Evolutionary conservation across 2,888 invertebrate species (phyloP), one percentile per base, ranked within the genome.

Genomic region (Pocota personata): DNA sequence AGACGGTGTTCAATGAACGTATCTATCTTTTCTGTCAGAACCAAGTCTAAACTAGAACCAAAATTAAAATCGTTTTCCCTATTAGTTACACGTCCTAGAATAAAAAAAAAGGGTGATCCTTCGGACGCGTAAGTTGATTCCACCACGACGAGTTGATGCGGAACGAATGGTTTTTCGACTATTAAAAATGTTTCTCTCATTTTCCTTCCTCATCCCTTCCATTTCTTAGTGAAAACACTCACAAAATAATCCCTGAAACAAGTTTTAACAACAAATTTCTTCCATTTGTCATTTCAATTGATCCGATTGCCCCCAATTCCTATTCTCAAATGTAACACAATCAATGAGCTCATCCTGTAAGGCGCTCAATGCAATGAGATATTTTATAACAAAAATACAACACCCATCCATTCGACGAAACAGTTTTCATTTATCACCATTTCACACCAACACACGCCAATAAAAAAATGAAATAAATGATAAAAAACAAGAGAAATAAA

Each of bases 341-440:
- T 80, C 72, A 60, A 80, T 67, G 75, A 82, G 60, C 75, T 82
- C 82, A 82, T 66, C 67, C 73, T 46, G 55, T 52, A 80, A 75
- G 82, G 67, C 52, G 75, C 75, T 82, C 69, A 69, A 55, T 69
- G 69, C 75, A 60, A 10, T 50, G 82, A 82, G 82, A 82, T 75
- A 82, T 75, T 80, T 80, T 80, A 67, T 40, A 40, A 40, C 40
- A 67, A 58, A 75, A 73, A 72, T 67, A 73, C 67, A 67, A 52
- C 40, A 14, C n/a, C 43, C 50, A 60, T 69, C 73, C 60, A 60
- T 46, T 67, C 35, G 19, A 46, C 46, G 32, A 52, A 60, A 52
- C 37, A 48, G 52, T 69, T 75, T 75, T 69, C 75, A 82, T 82
- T 75, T 82, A 82, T 75, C 73, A 75, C 55, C 75, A 62, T 67